Conservation (phyloP, 2,888 invertebrate genomes). For the Athrips mouffetella region DNA sequence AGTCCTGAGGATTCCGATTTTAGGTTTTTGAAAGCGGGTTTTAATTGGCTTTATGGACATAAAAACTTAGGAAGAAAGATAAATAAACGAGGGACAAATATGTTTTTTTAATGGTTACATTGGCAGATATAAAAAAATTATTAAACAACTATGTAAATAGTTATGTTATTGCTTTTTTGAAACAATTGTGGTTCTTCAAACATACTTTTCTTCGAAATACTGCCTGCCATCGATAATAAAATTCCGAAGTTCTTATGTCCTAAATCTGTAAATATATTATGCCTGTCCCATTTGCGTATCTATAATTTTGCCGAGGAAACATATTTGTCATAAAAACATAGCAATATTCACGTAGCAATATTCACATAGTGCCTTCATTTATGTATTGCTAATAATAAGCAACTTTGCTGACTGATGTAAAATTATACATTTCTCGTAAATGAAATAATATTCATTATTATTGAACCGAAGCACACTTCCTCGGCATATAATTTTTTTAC, state of each 20-base stretch:
- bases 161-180: not conserved
- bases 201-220: no score
- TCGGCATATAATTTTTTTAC: not conserved
- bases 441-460: not conserved
- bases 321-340: not conserved
- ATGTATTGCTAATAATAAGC: conserved; percentile 2
- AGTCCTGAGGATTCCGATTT: conserved; percentile 40
- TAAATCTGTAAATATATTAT: not conserved
- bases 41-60: conserved; percentile 27
- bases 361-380: conserved; percentile 30
- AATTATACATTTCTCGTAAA: no score
- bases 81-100: not conserved
- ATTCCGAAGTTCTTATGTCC: not conserved
- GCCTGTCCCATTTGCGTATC: not conserved
- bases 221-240: no score
- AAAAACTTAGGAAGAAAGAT: not conserved
- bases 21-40: conserved; percentile 27
- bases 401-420: no score
- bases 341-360: conserved; percentile 15
- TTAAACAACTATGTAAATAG: no score
- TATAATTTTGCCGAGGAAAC: not conserved
- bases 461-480: not conserved
- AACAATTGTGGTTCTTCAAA: no score
- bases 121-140: no score
- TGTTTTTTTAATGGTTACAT: no score